Percentiles rank a stretch among this genome's conserved stretches.
Conservation (phyloP, 2,113 vertebrate species). For the Microtus montanus region DNA sequence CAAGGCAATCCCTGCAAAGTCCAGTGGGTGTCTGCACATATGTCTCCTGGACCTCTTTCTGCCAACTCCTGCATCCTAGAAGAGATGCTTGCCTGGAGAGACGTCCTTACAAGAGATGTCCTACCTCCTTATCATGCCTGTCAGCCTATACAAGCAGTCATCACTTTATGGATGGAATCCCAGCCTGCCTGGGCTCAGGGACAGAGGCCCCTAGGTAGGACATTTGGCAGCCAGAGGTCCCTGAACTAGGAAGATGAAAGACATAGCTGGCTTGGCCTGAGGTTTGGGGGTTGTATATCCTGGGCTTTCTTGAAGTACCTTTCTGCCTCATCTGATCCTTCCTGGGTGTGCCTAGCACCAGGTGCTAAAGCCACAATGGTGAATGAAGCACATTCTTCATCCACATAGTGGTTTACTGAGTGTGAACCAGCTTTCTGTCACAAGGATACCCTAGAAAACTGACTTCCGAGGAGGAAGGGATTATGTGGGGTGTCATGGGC, state of each 20-base stretch:
- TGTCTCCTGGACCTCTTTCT: neutral
- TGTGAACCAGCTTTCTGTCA: neutral
- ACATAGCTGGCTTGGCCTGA: neutral
- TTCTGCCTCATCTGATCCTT: neutral
- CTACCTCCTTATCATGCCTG: neutral
- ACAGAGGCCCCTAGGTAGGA: neutral
- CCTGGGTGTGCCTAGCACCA: neutral
- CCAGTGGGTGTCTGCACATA: neutral
- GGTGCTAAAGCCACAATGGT: neutral
- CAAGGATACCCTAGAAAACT: neutral
- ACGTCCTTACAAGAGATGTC: too few species aligned
- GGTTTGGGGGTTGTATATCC: neutral
- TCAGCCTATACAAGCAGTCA: accelerated
- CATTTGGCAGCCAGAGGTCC: neutral
- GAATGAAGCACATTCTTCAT: neutral
- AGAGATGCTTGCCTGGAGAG: neutral
- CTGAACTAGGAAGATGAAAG: neutral
- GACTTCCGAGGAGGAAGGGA: neutral
- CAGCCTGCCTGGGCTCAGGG: neutral
- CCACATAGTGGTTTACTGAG: neutral
- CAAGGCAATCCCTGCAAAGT: neutral
- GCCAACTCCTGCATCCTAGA: neutral
- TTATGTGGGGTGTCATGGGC: neutral
- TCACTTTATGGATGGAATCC: neutral
- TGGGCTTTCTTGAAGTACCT: neutral